A percentile compares a stretch with the other conserved stretches of the same genome.
Conservation (phyloP, 2,113 vertebrate species). For the Toxostoma redivivum region DNA sequence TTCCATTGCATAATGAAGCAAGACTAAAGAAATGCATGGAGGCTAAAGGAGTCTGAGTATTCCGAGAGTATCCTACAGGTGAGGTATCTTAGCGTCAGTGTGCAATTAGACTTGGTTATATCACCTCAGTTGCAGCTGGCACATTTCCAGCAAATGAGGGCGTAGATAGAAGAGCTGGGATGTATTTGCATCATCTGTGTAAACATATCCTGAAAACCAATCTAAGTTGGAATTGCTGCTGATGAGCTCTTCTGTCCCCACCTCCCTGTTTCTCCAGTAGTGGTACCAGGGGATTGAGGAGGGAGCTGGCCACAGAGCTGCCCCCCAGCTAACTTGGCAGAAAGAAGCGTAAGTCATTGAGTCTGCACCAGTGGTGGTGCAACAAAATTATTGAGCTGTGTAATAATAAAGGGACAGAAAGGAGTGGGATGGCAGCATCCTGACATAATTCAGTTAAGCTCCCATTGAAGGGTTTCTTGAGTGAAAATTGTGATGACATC, state of each 20-base stretch:
- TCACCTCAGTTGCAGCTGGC: not conserved
- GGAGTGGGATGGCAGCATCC: not conserved
- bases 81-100: not conserved
- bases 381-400: fast-evolving
- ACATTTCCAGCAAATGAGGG: not conserved
- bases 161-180: not conserved
- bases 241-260: not conserved
- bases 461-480: not conserved
- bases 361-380: not conserved
- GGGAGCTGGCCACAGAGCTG: not conserved
- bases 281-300: not conserved
- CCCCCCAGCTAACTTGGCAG: not conserved
- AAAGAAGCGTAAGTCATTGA: not conserved
- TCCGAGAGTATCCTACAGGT: not conserved
- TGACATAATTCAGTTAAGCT: not conserved
- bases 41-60: not conserved
- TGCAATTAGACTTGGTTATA: not conserved
- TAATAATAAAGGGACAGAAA: not conserved
- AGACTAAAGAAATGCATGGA: not conserved
- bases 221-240: not conserved
- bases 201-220: not conserved
- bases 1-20: not conserved
- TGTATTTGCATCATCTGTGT: not conserved
- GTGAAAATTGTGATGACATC: not conserved
- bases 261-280: not conserved